Percentiles rank a stretch among this genome's conserved stretches.
phyloP scores from a whole-genome alignment of 2,797 vertebrate genomes.

The Limosa lapponica region DNA sequence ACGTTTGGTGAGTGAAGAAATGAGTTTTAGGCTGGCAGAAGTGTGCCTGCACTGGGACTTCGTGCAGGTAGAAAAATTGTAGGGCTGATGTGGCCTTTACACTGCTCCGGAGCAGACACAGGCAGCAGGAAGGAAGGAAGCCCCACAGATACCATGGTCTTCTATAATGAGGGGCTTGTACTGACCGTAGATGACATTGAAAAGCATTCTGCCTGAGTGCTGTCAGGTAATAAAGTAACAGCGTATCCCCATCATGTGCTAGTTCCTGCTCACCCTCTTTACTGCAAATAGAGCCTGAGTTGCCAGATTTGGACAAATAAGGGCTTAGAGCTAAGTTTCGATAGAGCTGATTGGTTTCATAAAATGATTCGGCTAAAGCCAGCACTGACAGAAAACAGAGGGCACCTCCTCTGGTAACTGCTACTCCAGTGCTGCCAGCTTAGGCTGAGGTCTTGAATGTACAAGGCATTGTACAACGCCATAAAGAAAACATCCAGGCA shows the following conservation, averaged over 20 bases:
- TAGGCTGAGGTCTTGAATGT: neutral
- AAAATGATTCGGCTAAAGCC: neutral
- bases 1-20: neutral
- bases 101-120: neutral
- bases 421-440: neutral
- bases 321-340: neutral
- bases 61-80: neutral
- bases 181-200: neutral
- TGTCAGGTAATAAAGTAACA: neutral
- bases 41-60: neutral
- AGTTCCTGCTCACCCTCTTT: neutral
- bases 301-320: neutral
- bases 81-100: neutral
- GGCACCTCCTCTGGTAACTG: neutral
- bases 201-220: neutral
- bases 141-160: neutral
- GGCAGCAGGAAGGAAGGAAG: neutral
- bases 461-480: neutral
- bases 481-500: neutral
- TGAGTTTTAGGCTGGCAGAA: neutral
- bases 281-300: neutral
- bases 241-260: neutral
- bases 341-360: neutral
- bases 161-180: neutral
- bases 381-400: neutral